Conservation (phyloP, 2,113 vertebrate genomes). For the Sylvietta virens region DNA sequence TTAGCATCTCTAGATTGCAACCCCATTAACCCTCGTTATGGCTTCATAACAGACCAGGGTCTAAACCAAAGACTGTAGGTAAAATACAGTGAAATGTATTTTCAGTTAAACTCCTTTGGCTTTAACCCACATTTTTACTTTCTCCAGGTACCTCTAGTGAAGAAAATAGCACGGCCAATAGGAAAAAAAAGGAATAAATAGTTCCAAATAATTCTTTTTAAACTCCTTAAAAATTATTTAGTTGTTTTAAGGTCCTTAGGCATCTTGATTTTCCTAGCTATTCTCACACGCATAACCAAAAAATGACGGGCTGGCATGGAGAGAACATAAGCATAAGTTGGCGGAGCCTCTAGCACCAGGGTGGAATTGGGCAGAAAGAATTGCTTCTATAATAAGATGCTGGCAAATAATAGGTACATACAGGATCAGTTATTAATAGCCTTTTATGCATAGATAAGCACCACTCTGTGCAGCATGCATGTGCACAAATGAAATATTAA, state of each 20-base stretch:
- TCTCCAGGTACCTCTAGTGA: not conserved
- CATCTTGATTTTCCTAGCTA: not conserved
- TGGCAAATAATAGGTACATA: not conserved
- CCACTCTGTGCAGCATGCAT: not conserved
- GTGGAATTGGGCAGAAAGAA: not conserved
- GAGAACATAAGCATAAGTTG: not conserved
- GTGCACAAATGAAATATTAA: slow-evolving; percentile 17
- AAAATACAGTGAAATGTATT: not conserved
- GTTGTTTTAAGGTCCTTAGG: not conserved
- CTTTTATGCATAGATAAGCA: not conserved
- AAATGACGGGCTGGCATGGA: not conserved
- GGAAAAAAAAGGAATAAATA: not conserved
- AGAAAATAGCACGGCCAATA: not conserved
- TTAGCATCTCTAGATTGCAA: not conserved
- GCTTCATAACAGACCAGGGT: not conserved
- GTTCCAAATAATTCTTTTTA: not conserved
- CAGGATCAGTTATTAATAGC: not conserved
- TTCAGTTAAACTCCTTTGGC: not conserved
- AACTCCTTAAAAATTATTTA: not conserved
- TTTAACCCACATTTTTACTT: not conserved
- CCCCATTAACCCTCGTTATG: not conserved
- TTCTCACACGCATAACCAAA: not conserved
- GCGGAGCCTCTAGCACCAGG: not conserved
- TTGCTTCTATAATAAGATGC: not conserved
- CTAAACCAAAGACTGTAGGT: not conserved